A percentile compares a stretch with the other conserved stretches of the same genome.
These are phyloP conservation scores for Chauna torquata DNA, from an alignment of 2,113 vertebrate species.

Conservation along the genomic window DNA sequence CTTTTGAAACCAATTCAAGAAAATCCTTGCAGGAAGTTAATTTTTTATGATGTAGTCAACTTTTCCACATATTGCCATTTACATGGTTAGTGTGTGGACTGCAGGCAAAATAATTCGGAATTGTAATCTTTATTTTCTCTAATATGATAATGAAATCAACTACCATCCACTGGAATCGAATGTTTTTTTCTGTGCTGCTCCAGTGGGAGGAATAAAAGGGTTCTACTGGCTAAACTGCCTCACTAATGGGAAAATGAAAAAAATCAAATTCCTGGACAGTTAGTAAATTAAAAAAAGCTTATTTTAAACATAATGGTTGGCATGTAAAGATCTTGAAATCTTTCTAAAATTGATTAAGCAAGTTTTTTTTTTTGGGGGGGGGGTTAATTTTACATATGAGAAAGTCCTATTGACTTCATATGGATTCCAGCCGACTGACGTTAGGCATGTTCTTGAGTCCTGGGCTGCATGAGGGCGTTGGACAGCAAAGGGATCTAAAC, in stretches of 20 bases:
- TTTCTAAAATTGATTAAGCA: neutral
- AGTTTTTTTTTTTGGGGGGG: neutral
- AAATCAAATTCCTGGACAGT: neutral
- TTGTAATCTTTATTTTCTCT: conserved; percentile 38
- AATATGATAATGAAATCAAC: conserved; percentile 60
- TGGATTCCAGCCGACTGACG: neutral
- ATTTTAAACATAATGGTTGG: neutral
- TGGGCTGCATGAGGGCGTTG: neutral
- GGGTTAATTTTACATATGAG: neutral
- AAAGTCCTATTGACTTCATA: neutral
- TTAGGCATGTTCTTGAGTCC: neutral
- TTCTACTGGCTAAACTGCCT: neutral
- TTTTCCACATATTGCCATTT: conserved; percentile 15
- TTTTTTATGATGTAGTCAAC: conserved; percentile 31
- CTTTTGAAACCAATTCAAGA: conserved; percentile 52
- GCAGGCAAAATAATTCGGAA: conserved; percentile 48
- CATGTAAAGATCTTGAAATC: neutral
- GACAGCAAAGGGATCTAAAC: neutral
- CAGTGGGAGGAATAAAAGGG: conserved; percentile 9
- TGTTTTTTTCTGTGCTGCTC: neutral
- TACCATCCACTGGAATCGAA: conserved; percentile 23
- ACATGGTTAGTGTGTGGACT: conserved; percentile 1
- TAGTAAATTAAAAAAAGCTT: neutral
- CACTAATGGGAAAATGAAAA: conserved; percentile 8
- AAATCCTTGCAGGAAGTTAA: conserved; percentile 43